Evolutionary conservation across 2,113 vertebrate genomes (phyloP), one percentile per base, ranked within the genome.

Genomic region (Siniperca knerii): DNA sequence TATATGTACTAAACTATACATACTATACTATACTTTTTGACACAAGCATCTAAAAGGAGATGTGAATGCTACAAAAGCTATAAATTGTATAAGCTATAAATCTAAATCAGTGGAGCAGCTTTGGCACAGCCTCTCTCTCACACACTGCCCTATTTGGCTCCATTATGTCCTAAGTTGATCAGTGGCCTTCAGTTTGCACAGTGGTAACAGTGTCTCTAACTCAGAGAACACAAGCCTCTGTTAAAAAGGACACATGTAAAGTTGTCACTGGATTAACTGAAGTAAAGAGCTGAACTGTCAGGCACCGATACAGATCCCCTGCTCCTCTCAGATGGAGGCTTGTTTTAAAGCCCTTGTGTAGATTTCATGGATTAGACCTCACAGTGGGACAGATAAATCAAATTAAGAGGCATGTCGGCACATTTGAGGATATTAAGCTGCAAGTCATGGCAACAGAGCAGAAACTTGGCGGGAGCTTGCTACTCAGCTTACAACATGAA

Each of bases 311-410:
- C 79, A 75, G 86, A 84, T 66, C 88, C 74, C 40, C 68, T 4
- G 64, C 62, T 78, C 73, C 71, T 83, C 83, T 91, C 69, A 79
- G 55, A 88, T 79, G 65, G 74, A 80, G 77, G 64, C 78, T 83
- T 57, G 68, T 84, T 83, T 86, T 83, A 82, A 92, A 87, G 66
- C 85, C 25, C 52, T 84, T 87, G 87, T 91, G 87, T 80, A 67
- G 87, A 93, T 90, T 91, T 94, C 70, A 86, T 87, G 86, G 89
- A 92, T 95, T 88, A 92, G 44, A 77, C 54, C 64, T 90, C 90
- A 91, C 79, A 88, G 82, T 64, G 77, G 82, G 83, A 76, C 40
- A 82, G 77, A 90, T 78, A 68, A 92, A 89, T 86, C 83, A 71
- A 91, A 93, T 92, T 86, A 88, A 85, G 81, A 93, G 75, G 74